Percentiles rank a stretch among this genome's conserved stretches.
These are phyloP conservation scores for Cinara cedri DNA, from an alignment of 2,888 invertebrate genomes.

Conservation along the genomic window DNA sequence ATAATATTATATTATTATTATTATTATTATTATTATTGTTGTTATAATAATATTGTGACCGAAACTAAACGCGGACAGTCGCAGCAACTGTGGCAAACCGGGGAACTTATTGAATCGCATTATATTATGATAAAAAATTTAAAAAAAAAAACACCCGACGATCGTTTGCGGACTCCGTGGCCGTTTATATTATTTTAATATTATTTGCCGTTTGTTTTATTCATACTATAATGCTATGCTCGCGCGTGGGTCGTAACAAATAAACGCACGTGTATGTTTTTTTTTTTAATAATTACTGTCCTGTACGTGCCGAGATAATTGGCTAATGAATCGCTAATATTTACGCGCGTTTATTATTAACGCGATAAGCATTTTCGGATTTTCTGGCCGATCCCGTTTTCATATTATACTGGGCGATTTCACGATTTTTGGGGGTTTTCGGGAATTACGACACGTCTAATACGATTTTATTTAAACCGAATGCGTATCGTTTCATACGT, in stretches of 20 bases:
- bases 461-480: too few species aligned
- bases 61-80: conserved; percentile 22
- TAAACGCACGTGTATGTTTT: neutral
- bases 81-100: neutral
- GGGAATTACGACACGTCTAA: too few species aligned
- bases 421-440: too few species aligned
- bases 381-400: too few species aligned
- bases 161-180: conserved; percentile 5
- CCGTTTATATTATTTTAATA: neutral
- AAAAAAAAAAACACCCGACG: neutral
- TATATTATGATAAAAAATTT: neutral
- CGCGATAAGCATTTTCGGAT: too few species aligned
- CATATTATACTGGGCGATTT: too few species aligned
- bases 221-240: neutral
- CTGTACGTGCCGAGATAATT: conserved; percentile 9
- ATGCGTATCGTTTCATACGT: too few species aligned
- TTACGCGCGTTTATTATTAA: neutral
- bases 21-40: too few species aligned
- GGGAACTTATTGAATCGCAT: conserved; percentile 31
- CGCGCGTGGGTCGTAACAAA: neutral
- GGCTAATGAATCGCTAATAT: neutral
- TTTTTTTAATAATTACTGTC: too few species aligned
- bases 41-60: conserved; percentile 19
- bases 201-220: neutral
- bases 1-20: neutral